Conservation (phyloP, 64 coral and sea anemone genomes). For the Pocillopora damicornis region DNA sequence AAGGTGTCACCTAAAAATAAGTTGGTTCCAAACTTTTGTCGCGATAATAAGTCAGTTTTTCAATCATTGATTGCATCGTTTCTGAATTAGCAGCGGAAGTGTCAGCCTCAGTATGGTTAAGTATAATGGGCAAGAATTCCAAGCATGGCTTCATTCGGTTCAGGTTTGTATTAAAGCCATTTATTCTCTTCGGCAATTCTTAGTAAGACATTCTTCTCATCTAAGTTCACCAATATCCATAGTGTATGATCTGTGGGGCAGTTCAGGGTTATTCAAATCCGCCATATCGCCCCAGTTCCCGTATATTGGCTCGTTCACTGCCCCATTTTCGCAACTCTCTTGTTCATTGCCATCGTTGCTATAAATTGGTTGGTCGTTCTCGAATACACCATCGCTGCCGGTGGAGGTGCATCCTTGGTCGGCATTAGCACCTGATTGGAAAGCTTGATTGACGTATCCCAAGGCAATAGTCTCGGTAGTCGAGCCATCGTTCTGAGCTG, state of each 20-base stretch:
- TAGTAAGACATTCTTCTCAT: not conserved
- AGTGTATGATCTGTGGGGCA: not conserved
- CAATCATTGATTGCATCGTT: no score
- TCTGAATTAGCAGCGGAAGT: no score
- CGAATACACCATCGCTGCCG: not conserved
- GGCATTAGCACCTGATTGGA: not conserved
- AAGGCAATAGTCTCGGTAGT: not conserved
- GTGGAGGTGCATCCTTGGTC: not conserved
- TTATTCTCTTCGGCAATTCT: not conserved
- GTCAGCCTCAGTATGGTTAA: no score
- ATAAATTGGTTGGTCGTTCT: not conserved
- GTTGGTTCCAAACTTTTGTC: no score
- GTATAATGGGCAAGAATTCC: no score
- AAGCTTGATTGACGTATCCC: not conserved
- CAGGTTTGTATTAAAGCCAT: not conserved
- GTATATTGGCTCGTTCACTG: not conserved
- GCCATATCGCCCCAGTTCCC: slow-evolving; percentile 1
- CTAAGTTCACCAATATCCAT: not conserved
- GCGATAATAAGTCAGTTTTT: no score
- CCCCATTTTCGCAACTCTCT: not conserved
- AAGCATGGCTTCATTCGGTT: no score
- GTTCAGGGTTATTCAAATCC: not conserved
- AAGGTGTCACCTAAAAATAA: no score
- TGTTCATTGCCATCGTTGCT: not conserved
- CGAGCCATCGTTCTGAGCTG: not conserved